A percentile compares a stretch with the other conserved stretches of the same genome.
Conservation (phyloP, 2,888 invertebrate genomes). For the Ametastegia equiseti region DNA sequence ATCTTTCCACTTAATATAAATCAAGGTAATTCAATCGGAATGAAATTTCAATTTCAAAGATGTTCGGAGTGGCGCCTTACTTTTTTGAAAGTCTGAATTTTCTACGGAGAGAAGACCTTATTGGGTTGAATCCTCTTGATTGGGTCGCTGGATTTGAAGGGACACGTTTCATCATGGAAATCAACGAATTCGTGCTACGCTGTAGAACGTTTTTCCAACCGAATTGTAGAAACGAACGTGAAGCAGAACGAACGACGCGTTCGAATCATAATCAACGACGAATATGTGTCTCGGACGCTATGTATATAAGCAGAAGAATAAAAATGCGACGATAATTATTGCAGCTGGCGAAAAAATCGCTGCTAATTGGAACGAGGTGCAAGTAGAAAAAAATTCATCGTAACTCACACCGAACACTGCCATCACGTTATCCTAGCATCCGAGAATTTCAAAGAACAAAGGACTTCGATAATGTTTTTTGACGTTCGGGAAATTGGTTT, state of each 20-base stretch:
- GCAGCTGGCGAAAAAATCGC: neutral
- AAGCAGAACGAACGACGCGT: neutral
- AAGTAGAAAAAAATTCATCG: neutral
- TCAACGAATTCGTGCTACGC: neutral
- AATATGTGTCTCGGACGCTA: neutral
- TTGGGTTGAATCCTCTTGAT: neutral
- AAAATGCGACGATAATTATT: neutral
- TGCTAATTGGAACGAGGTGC: neutral
- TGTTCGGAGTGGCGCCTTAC: neutral
- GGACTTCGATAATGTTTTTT: neutral
- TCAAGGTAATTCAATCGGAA: neutral
- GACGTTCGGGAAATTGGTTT: conserved; percentile 9
- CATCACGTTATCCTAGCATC: neutral
- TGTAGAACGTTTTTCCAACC: neutral
- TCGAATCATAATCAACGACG: neutral
- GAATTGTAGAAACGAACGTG: neutral
- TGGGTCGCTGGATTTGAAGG: neutral
- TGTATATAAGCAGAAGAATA: neutral
- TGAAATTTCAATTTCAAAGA: neutral
- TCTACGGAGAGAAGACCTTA: neutral
- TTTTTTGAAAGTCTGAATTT: neutral
- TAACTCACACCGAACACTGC: neutral
- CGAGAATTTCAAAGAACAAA: conserved; percentile 8
- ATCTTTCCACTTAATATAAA: conserved; percentile 1
- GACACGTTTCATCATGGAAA: conserved; percentile 8